phyloP scores from a whole-genome alignment of 2,888 invertebrate genomes.

The Calameuta idolon region DNA sequence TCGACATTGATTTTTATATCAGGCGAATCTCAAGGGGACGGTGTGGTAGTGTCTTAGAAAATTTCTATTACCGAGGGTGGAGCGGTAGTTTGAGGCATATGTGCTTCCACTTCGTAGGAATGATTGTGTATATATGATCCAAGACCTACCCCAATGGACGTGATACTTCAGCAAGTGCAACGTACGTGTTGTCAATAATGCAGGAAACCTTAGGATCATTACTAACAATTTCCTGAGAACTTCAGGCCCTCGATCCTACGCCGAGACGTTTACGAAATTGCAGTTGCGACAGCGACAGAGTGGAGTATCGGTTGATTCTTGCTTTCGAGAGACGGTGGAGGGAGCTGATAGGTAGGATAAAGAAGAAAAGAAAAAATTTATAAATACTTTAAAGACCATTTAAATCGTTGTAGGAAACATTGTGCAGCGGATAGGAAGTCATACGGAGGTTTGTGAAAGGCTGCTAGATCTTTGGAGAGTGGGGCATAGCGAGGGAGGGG shows the following conservation, averaged over 20 bases:
- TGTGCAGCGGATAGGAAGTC: not conserved
- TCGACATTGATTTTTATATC: not conserved
- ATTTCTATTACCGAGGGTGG: not conserved
- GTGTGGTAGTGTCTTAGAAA: not conserved
- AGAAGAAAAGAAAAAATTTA: too few relatives aligned
- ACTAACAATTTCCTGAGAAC: conserved; percentile 3
- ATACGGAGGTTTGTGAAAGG: not conserved
- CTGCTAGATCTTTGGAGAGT: too few relatives aligned
- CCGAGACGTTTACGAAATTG: not conserved
- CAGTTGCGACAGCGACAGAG: not conserved
- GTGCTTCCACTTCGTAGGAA: too few relatives aligned
- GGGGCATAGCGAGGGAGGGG: too few relatives aligned
- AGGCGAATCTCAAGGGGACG: not conserved
- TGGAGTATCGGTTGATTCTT: not conserved
- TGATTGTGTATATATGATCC: not conserved
- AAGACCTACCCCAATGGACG: not conserved
- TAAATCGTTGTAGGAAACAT: too few relatives aligned
- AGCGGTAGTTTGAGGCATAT: too few relatives aligned
- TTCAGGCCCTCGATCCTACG: not conserved
- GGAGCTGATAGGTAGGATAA: too few relatives aligned
- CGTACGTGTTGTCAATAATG: not conserved
- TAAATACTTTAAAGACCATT: too few relatives aligned
- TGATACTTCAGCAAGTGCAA: not conserved
- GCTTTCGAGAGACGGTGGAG: not conserved
- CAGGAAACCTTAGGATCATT: not conserved